Evolutionary conservation across 2,113 vertebrate genomes (phyloP), one percentile per base, ranked within the genome.

Genomic region (Pygoscelis antarcticus): DNA sequence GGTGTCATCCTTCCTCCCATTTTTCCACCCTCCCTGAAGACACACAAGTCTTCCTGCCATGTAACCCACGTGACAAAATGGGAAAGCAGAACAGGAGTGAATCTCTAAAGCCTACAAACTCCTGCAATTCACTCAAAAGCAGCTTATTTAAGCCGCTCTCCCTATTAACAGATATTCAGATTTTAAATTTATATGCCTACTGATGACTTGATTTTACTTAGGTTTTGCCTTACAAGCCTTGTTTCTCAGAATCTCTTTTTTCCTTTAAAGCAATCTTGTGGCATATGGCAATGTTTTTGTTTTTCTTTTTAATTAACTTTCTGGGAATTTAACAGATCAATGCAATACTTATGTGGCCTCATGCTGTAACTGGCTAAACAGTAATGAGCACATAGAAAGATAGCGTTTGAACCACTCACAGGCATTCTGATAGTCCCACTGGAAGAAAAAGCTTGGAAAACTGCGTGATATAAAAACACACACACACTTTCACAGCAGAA

Each of bases 341-440:
- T 38, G n/a, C 23, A 51, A 42, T 58, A n/a, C 9, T 52, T 72
- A 10, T 0, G 0, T 60, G 38, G 8, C 3, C 51, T 26, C 40
- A 17, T 61, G 22, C 27, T 81, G 27, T 49, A 55, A 61, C 9
- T 54, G 16, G 20, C 32, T 68, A 20, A 69, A 52, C 10, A 82
- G 13, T 7, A 34, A 65, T 5, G 7, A 49, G 23, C 26, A 27
- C 22, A 57, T 22, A 13, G 23, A 54, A 60, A 74, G 42, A 25
- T 2, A 60, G 10, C 0, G 0, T 66, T 58, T 82, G 64, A 61
- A 5, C 13, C 7, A 7, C 27, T 87, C 22, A 22, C 1, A 1
- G 22, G 12, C 47, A 54, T 51, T 82, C 66, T 8, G 22, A 47
- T 10, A 27, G 19, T 27, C 19, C 14, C 46, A 13, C 46, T 78